Evolutionary conservation across 2,888 invertebrate species (phyloP).

Genomic region (Artemia sinica): DNA sequence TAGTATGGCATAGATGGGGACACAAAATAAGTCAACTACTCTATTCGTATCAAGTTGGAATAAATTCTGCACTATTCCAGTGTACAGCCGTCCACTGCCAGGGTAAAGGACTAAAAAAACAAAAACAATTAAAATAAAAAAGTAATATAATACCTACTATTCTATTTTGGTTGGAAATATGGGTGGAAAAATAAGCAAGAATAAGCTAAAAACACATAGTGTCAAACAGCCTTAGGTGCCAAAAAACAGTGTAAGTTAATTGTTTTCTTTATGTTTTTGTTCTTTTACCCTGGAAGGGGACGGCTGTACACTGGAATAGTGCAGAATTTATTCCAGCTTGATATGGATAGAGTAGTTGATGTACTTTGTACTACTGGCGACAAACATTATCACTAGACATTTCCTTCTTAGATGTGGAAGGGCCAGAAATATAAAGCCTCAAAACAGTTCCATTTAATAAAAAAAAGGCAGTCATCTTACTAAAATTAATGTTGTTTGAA

Average conservation of each 20-base stretch:
- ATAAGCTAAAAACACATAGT: too few species aligned
- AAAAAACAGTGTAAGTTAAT: too few species aligned
- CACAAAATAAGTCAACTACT: neutral
- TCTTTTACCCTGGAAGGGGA: neutral
- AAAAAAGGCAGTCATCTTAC: too few species aligned
- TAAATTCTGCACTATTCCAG: neutral
- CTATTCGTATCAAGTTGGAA: neutral
- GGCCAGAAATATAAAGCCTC: neutral
- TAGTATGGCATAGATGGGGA: neutral
- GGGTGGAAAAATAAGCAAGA: too few species aligned
- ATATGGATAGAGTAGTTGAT: neutral
- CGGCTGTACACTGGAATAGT: neutral
- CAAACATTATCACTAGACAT: neutral
- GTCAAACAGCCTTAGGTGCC: too few species aligned
- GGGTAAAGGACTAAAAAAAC: constrained; percentile 3
- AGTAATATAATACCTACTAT: too few species aligned
- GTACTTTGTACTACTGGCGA: neutral
- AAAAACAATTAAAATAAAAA: too few species aligned
- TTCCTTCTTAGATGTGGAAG: neutral
- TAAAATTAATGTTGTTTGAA: too few species aligned
- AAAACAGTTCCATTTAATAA: neutral
- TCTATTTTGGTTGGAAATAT: too few species aligned
- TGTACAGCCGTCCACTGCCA: neutral
- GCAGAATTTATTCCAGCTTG: neutral
- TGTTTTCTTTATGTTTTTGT: neutral